Base-by-base conservation (phyloP, 2,797 vertebrate species). In the Todus mexicanus region DNA sequence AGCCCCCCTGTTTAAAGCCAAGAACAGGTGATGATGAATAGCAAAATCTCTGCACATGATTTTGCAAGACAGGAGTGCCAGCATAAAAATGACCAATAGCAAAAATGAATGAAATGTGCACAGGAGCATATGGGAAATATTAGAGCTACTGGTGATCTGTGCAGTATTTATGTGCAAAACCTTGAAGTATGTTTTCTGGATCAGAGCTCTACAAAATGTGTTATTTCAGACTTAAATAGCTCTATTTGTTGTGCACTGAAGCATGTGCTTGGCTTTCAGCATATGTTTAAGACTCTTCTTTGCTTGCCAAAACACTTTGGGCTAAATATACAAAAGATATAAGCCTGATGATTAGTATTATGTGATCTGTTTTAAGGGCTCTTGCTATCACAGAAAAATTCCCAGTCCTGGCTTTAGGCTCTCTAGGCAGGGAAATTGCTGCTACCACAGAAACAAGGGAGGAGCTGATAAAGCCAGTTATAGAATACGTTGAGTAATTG, bases 131-230 rank as follows among this genome's bases (percentile, higher is more conserved):
- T 11, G 71, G 84, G 48, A 86, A 76, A 47, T 15, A 42, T 73
- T 88, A 68, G 57, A 91, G 61, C 60, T 84, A 26, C 74, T 79
- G 83, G 51, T 66, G 60, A 79, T 63, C 80, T 73, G 80, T 23
- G 35, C 43, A 35, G 29, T 70, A 84, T 84, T 96, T 92, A 56
- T 72, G 64, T 5, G 2, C 54, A 60, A 91, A 88, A 64, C 85
- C 45, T 90, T 76, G 78, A 26, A 73, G 77, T 57, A 47, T 45
- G 74, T 73, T 91, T 92, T 84, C 76, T 93, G 91, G 78, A 91
- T 89, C 54, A 78, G 79, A 87, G 85, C 71, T 86, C 78, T 77
- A 48, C 64, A 64, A 82, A 90, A 86, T 64, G 76, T 26, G 60
- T 70, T 87, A 77, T 77, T 94, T 90, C 75, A 76, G 16, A 84